A percentile compares a stretch with the other conserved stretches of the same genome.
phyloP scores from a whole-genome alignment of 2,797 vertebrate genomes.

The Dendrocincla fuliginosa region DNA sequence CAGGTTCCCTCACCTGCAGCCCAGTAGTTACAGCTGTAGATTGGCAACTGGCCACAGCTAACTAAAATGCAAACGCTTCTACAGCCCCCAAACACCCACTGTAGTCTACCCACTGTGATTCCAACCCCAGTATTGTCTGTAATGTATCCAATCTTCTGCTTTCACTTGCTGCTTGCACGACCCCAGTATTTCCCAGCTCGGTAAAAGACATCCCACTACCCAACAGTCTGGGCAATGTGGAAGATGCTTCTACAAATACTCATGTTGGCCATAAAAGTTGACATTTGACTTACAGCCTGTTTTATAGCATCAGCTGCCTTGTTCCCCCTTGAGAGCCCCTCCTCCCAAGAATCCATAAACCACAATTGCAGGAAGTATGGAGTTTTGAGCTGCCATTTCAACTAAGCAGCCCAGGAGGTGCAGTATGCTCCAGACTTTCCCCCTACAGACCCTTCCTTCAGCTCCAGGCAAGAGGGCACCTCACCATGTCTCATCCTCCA shows the following conservation, averaged over 20 bases:
- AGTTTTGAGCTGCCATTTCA: background rate
- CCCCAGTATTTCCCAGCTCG: background rate
- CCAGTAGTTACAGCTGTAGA: background rate
- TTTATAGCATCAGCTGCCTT: background rate
- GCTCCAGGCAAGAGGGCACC: background rate
- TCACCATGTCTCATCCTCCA: background rate
- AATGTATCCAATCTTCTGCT: background rate
- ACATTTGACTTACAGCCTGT: background rate
- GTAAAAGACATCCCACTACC: background rate
- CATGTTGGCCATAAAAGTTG: accelerated
- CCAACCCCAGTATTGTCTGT: background rate
- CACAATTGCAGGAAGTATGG: background rate
- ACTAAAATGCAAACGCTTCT: background rate
- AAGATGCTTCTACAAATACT: background rate
- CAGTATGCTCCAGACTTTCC: background rate
- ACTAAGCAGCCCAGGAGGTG: background rate
- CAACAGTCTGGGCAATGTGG: background rate
- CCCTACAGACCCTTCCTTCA: background rate
- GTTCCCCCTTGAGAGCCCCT: accelerated
- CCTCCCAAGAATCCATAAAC: background rate
- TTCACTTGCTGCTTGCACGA: accelerated
- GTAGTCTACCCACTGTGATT: background rate
- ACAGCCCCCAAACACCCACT: background rate
- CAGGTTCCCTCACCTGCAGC: background rate
- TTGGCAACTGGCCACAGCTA: background rate